These are phyloP conservation scores for Drosophila sp. DNA, from an alignment of 1,140 invertebrate species.

Conservation along the genomic window DNA sequence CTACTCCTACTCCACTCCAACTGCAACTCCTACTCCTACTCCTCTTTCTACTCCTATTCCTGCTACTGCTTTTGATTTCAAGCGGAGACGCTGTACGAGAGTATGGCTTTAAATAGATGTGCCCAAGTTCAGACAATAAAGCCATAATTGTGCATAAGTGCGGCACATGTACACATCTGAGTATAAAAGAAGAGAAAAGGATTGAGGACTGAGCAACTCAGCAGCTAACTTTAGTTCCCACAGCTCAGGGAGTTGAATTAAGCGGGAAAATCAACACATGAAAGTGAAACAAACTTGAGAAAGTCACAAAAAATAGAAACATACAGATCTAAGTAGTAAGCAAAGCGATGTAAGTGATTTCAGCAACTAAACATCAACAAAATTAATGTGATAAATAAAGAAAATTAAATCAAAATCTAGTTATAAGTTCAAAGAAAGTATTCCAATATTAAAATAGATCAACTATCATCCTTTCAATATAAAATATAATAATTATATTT, in stretches of 20 bases:
- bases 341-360: too few species aligned
- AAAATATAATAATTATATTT: not conserved
- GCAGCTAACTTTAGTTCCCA: conserved; percentile 43
- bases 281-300: conserved; percentile 42
- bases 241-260: conserved; percentile 30
- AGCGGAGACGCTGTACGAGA: conserved; percentile 19
- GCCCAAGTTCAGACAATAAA: conserved; percentile 83
- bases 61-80: conserved; percentile 7
- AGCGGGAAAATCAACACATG: conserved; percentile 7
- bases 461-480: too few species aligned
- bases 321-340: not conserved
- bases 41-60: not conserved
- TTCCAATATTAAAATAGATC: too few species aligned
- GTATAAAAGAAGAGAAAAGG: conserved; percentile 4
- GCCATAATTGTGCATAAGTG: conserved; percentile 82
- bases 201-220: conserved; percentile 15
- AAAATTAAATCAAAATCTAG: too few species aligned
- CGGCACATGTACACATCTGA: conserved; percentile 31
- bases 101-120: conserved; percentile 81
- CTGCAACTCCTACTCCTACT: not conserved
- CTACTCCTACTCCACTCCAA: not conserved
- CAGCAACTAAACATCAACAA: too few species aligned
- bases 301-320: conserved; percentile 18
- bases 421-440: too few species aligned
- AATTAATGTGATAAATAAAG: too few species aligned